Evolutionary conservation across 2,113 vertebrate species (phyloP).

Genomic region (Arizona elegans): DNA sequence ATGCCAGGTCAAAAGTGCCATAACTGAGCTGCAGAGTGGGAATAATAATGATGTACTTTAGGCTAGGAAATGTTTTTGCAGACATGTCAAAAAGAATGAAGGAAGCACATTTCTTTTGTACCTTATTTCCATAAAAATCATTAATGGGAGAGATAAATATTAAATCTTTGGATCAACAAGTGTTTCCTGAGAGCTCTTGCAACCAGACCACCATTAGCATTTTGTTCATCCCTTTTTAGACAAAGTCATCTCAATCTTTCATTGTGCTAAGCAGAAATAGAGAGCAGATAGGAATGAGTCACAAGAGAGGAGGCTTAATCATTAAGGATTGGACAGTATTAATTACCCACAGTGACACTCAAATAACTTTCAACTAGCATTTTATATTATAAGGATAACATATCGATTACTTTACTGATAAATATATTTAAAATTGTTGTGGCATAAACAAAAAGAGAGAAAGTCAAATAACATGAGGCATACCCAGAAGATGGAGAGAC

Average conservation of each 20-base stretch:
- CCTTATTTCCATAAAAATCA: too few species aligned
- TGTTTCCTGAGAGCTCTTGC: background rate
- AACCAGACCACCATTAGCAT: background rate
- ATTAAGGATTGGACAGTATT: background rate
- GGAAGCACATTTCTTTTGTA: too few species aligned
- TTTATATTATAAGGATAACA: too few species aligned
- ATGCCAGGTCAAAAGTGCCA: background rate
- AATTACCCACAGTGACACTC: too few species aligned
- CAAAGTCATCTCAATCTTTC: background rate
- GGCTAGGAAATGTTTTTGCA: too few species aligned
- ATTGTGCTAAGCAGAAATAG: background rate
- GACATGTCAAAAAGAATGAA: too few species aligned
- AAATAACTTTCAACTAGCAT: too few species aligned
- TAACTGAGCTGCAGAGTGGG: background rate
- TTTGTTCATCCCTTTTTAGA: background rate
- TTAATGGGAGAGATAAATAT: too few species aligned
- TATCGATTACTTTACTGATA: too few species aligned
- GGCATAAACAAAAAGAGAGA: background rate
- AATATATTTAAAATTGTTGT: too few species aligned
- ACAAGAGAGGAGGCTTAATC: background rate
- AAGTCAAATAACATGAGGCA: background rate
- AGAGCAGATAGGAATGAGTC: background rate
- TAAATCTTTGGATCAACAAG: too few species aligned
- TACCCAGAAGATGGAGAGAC: too few species aligned
- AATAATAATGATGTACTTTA: background rate